Base-by-base conservation (phyloP, 2,888 invertebrate genomes). In the Clanis bilineata region DNA sequence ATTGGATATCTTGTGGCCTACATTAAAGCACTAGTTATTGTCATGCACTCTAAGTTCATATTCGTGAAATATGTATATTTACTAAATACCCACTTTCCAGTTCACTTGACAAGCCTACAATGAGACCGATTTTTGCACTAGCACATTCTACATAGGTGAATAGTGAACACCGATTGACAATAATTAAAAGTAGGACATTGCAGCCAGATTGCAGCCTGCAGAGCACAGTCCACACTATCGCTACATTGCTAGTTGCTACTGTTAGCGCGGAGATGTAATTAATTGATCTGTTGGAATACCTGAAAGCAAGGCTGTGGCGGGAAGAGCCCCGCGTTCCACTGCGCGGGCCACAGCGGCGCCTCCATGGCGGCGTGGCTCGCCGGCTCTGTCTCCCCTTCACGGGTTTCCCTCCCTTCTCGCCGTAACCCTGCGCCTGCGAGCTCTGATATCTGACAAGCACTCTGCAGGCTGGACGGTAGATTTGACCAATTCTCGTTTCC, bases 391-490 rank as follows among this genome's bases (percentile, higher is more conserved):
- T 81, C 82, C 18, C 74, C 80, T 63, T 82, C 82, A 21, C 72
- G 75, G 57, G 65, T 60, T 65, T 73, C 80, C n/a, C 74, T 62
- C 56, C 64, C 72, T 57, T 77, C 83, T 55, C 84, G 82, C 62
- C 86, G 75, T n/a, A n/a, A n/a, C n/a, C n/a, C n/a, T n/a, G n/a
- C n/a, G 56, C 82, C 82, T 23, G 84, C 81, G 65, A 92, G 70
- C 74, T 94, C 94, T 47, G 94, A 93, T 71, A 95, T 95, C 82
- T 95, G 95, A 71, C 95, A 95, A 64, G 94, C 93, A 70, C 85
- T 93, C 77, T 95, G 95, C 82, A 95, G 81, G 65, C 89, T 94
- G 71, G 93, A 93, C 60, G 95, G 95, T 72, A 95, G 80, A 63
- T 93, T 93, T 60, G 93, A 94, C 95, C 95, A 95, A 69, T 87